A percentile compares a stretch with the other conserved stretches of the same genome.
These are phyloP conservation scores for Shinisaurus crocodilurus DNA, from an alignment of 2,113 vertebrate genomes.

Conservation along the genomic window DNA sequence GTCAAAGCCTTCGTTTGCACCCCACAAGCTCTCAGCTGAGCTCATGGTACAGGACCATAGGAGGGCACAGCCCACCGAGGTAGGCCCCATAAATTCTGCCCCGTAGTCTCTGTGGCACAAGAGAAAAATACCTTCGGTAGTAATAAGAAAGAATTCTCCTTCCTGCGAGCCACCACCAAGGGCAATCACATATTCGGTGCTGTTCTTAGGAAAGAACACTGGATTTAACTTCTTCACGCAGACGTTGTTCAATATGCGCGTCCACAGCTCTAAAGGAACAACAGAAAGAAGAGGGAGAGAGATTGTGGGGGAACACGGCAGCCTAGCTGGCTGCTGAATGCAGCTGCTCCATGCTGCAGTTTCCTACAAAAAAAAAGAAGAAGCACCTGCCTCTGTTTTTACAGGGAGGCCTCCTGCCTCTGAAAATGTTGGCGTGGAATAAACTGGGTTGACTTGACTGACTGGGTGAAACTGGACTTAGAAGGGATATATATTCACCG, in stretches of 20 bases:
- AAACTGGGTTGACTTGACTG: no score
- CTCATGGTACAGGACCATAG: background rate
- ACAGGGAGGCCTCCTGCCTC: background rate
- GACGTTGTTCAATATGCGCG: constrained; percentile 57
- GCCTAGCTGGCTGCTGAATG: no score
- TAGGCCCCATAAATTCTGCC: background rate
- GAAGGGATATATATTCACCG: no score
- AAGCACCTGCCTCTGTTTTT: background rate
- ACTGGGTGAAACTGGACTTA: no score
- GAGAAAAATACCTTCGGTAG: constrained; percentile 59
- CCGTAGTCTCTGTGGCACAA: fast-evolving
- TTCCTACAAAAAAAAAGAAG: background rate
- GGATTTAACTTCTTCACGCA: constrained; percentile 71
- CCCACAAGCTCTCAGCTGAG: background rate
- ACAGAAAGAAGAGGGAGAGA: background rate
- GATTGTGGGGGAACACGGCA: no score
- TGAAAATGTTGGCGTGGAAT: no score
- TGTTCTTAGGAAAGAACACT: constrained; percentile 41
- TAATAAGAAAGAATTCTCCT: constrained; percentile 61
- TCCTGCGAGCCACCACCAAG: constrained; percentile 59
- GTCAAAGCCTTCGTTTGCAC: background rate
- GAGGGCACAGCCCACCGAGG: no score
- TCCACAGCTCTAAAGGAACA: constrained; percentile 26
- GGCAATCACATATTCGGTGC: constrained; percentile 64
- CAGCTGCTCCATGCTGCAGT: no score